A percentile compares a stretch with the other conserved stretches of the same genome.
phyloP scores from a whole-genome alignment of 2,888 invertebrate species.

The Oscheius sp. region DNA sequence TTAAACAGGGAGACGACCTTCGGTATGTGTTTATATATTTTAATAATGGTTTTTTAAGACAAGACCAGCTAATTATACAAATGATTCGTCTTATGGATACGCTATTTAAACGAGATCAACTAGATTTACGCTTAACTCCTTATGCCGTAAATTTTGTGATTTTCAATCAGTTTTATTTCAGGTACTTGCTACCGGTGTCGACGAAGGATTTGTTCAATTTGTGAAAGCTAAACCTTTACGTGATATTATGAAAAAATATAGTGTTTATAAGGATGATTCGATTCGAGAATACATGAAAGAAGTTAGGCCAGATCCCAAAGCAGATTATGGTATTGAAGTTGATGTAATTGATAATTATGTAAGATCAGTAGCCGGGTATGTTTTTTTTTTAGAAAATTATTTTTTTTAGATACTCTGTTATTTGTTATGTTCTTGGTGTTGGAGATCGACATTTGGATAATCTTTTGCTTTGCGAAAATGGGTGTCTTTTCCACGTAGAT shows the following conservation, averaged over 20 bases:
- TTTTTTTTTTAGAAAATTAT: not conserved
- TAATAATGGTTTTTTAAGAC: conserved; percentile 75
- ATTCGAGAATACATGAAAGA: conserved; percentile 87
- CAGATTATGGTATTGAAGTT: conserved; percentile 87
- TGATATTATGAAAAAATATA: conserved; percentile 47
- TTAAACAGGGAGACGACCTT: conserved; percentile 96
- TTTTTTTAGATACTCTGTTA: conserved; percentile 71
- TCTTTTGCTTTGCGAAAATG: conserved; percentile 86
- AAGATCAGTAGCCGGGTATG: conserved; percentile 50
- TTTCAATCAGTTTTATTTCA: conserved; percentile 67
- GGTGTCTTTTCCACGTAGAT: conserved; percentile 92
- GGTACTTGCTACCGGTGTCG: conserved; percentile 92
- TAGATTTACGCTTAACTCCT: conserved; percentile 81
- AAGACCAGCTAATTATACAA: conserved; percentile 95
- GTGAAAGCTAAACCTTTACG: conserved; percentile 79
- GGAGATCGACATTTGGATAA: conserved; percentile 85
- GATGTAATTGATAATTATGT: conserved; percentile 98
- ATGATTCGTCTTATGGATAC: conserved; percentile 98
- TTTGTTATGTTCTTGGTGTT: conserved; percentile 94
- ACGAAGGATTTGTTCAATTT: conserved; percentile 95
- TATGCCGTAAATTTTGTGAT: conserved; percentile 34
- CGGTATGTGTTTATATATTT: conserved; percentile 35
- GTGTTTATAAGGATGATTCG: conserved; percentile 35
- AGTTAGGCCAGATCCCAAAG: conserved; percentile 85
- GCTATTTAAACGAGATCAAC: conserved; percentile 87